A percentile compares a stretch with the other conserved stretches of the same genome.
Evolutionary conservation across 2,888 invertebrate species (phyloP).

Genomic region (Acanthosoma haemorrhoidale): DNA sequence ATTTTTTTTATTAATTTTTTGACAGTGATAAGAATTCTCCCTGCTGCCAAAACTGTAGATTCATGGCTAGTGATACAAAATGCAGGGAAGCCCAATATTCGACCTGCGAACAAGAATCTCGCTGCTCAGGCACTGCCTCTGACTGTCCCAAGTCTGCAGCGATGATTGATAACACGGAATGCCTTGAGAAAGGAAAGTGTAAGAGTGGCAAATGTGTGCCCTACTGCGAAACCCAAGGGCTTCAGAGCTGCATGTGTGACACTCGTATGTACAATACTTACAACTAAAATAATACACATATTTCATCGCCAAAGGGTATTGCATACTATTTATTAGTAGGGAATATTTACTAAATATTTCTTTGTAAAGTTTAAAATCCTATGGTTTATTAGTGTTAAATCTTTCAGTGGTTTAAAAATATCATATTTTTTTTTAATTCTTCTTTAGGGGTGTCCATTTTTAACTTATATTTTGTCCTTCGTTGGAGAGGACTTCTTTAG

Average conservation of each 20-base stretch:
- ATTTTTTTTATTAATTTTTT: conserved; percentile 24
- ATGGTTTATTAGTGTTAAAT: too few species aligned
- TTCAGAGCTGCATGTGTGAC: conserved; percentile 95
- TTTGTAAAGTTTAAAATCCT: neutral
- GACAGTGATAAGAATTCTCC: conserved; percentile 90
- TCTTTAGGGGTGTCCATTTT: too few species aligned
- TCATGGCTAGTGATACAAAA: conserved; percentile 73
- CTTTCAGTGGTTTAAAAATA: too few species aligned
- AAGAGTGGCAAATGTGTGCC: conserved; percentile 86
- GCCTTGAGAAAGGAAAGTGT: conserved; percentile 88
- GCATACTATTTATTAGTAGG: neutral
- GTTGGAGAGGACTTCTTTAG: too few species aligned
- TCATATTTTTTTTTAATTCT: too few species aligned
- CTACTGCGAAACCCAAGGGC: conserved; percentile 87
- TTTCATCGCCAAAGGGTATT: neutral
- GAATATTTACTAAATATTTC: neutral
- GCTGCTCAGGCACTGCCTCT: conserved; percentile 74
- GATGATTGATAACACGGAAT: conserved; percentile 78
- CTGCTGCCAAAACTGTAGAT: conserved; percentile 87
- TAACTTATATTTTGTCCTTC: too few species aligned
- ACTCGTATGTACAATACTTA: conserved; percentile 57
- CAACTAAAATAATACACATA: neutral
- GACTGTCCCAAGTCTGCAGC: conserved; percentile 83
- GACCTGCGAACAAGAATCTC: conserved; percentile 87
- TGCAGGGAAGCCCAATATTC: conserved; percentile 87